phyloP scores from a whole-genome alignment of 2,797 vertebrate genomes.

The Cottoperca gobio region DNA sequence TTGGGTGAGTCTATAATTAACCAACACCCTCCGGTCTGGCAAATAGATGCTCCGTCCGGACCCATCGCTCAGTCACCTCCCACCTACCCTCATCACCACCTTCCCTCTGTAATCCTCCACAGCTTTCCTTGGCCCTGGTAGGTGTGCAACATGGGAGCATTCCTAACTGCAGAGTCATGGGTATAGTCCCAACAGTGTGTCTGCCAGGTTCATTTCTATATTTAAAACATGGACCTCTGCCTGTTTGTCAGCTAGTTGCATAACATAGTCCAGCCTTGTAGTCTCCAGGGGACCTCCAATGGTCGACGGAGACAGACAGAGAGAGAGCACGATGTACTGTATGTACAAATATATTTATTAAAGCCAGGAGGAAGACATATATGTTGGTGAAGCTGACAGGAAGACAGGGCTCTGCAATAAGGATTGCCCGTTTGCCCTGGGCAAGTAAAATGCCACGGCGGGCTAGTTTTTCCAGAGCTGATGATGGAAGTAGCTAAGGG shows the following conservation, averaged over 20 bases:
- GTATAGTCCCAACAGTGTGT: constrained; percentile 53
- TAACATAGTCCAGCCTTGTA: constrained; percentile 61
- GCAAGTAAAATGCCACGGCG: too few relatives aligned
- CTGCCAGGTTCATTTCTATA: constrained; percentile 70
- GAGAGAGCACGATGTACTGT: constrained; percentile 7
- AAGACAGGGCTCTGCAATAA: background rate
- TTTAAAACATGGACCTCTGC: constrained; percentile 65
- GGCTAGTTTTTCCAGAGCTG: too few relatives aligned
- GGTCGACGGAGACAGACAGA: constrained; percentile 30
- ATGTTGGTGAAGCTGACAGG: background rate
- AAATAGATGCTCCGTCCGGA: constrained; percentile 22
- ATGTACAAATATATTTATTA: constrained; percentile 16
- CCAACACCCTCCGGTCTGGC: constrained; percentile 38
- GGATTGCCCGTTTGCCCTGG: too few relatives aligned
- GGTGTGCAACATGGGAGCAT: constrained; percentile 61
- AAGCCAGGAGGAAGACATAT: background rate
- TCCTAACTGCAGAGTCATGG: constrained; percentile 69
- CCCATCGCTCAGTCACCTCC: constrained; percentile 12
- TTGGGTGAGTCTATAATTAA: constrained; percentile 71
- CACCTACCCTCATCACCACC: constrained; percentile 3
- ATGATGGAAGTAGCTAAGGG: too few relatives aligned
- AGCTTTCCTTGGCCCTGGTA: constrained; percentile 48
- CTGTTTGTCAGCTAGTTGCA: constrained; percentile 60
- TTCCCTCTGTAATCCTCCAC: constrained; percentile 35
- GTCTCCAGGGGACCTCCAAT: constrained; percentile 57